Base-by-base conservation (phyloP, 2,888 invertebrate genomes). In the Harpagoxenus sublaevis region DNA sequence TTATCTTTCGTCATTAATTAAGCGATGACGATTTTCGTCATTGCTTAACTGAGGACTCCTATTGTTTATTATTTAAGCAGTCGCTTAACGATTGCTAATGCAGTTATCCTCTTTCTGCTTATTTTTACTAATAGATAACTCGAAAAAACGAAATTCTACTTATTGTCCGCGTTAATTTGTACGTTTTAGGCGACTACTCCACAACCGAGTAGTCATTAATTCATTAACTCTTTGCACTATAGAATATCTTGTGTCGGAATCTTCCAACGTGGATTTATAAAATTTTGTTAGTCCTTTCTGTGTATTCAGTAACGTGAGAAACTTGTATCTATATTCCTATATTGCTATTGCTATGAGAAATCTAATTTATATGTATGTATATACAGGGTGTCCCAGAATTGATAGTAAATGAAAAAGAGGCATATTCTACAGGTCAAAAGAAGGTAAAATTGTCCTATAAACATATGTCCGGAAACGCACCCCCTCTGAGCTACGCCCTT, bases 121-220 rank as follows among this genome's bases (percentile, higher is more conserved):
- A 81, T 15, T 51, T 55, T 68, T 42, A 15, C 53, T 77, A 65
- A 82, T 77, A 77, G 42, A 60, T 81, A 70, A 82, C 6, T 63
- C 51, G 74, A 75, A 55, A 8, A 79, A 86, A 53, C 18, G 60
- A 86, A 84, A 71, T 74, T 48, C 63, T 65, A 63, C 15, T 87
- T 90, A 91, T 90, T 91, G 87, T 90, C 89, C 39, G 78, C 51
- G 15, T 73, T 79, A 48, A 86, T 86, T 85, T 71, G 82, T 89
- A 86, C 68, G 84, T 85, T 84, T 86, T 81, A 65, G 66, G 73
- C 73, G 62, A 77, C 77, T 85, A 84, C 53, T 48, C 57, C 48
- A 84, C 68, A 71, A 63, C 48, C 48, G 57, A 79, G 57, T 79
- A 79, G 35, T 79, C 71, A 78, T 78, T 42, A 78, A 78, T 45